Percentiles rank a stretch among this genome's conserved stretches.
phyloP scores from a whole-genome alignment of 2,113 vertebrate genomes.

The Coptodon bakossiorum region DNA sequence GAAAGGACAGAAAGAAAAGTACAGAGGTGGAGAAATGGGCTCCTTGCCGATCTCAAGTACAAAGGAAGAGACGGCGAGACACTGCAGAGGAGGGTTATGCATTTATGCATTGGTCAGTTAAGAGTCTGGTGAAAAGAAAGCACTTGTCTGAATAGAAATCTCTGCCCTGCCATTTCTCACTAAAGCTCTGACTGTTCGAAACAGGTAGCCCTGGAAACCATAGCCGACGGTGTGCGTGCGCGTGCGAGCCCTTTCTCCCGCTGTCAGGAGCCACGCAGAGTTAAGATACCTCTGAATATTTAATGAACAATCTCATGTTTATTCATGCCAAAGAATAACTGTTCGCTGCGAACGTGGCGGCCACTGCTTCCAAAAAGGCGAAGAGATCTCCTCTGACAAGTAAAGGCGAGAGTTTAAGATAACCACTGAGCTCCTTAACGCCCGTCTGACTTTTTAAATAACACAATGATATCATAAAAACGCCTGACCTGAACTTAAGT shows the following conservation, averaged over 20 bases:
- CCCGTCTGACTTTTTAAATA: background rate
- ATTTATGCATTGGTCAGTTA: slow-evolving; percentile 60
- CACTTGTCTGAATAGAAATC: slow-evolving; percentile 50
- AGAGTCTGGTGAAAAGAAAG: slow-evolving; percentile 30
- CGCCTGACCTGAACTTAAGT: background rate
- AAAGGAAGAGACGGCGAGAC: slow-evolving; percentile 19
- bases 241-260: slow-evolving; percentile 63
- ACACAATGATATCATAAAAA: background rate
- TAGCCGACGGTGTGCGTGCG: background rate
- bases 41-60: background rate
- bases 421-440: slow-evolving; percentile 13
- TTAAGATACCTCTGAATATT: slow-evolving; percentile 69
- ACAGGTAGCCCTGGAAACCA: slow-evolving; percentile 62
- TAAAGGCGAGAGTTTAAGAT: slow-evolving; percentile 38
- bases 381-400: slow-evolving; percentile 1
- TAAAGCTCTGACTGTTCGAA: slow-evolving; percentile 36
- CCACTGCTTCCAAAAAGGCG: background rate
- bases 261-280: slow-evolving; percentile 64
- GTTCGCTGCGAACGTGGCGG: slow-evolving; percentile 29
- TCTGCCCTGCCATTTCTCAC: slow-evolving; percentile 51
- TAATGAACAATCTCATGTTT: slow-evolving; percentile 67
- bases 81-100: slow-evolving; percentile 23
- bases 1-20: background rate
- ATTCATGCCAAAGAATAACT: slow-evolving; percentile 58
- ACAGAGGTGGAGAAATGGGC: slow-evolving; percentile 6